Evolutionary conservation across 2,888 invertebrate genomes (phyloP), one percentile per base, ranked within the genome.

Genomic region (Pocota personata): DNA sequence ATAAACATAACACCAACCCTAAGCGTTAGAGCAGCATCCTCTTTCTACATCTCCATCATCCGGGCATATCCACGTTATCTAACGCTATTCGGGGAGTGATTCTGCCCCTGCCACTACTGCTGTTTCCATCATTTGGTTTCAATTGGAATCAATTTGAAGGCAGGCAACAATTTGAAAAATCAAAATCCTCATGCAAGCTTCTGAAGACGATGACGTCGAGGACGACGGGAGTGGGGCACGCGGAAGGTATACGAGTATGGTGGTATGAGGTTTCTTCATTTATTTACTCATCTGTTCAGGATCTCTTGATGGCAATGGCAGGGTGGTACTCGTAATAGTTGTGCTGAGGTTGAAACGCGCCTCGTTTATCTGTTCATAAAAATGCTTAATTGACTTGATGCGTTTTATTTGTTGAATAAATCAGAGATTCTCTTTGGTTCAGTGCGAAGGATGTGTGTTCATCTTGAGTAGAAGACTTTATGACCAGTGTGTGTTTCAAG

Each of bases 311-410:
- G 67, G 52, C 55, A 12, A 19, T 1, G 12, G 6, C 21, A 32
- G 46, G 14, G 32, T 48, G 24, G 14, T 35, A 10, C 12, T 8
- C 4, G 14, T 35, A 35, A 7, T 71, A 69, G 72, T 55, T 67
- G 64, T 50, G 57, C 67, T 78, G 69, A 69, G 48, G 55, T 69
- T 69, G 55, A 24, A 75, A 50, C 67, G 43, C 75, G 71, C 62
- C 76, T 72, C 80, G 76, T 86, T 86, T 82, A 77, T 72, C 72
- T 82, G 76, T 77, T 77, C 86, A 60, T 86, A 80, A 86, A 86
- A 86, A 86, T 82, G 66, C 72, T 82, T 82, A 86, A 86, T 80
- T 82, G 86, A 86, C 76, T 86, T 86, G 86, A 86, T 86, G 80
- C 86, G 80, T 80, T 77, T 82, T 86, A 86, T 77, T 86, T 86